Base-by-base conservation (phyloP, 2,797 vertebrate genomes). In the Sebastes steindachneri region DNA sequence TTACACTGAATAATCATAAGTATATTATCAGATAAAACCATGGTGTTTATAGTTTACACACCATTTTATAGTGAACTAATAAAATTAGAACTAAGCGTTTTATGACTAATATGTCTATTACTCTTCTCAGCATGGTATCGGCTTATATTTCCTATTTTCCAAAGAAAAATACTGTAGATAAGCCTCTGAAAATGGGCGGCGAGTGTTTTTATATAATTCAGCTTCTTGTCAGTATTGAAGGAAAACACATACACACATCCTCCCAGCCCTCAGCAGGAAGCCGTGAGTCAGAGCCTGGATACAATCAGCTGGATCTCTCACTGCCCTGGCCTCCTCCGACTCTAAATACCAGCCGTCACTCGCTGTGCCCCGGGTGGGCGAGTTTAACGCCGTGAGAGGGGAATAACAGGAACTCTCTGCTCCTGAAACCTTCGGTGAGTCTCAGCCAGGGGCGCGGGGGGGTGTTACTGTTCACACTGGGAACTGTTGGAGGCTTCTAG, bases 331-430 rank as follows among this genome's bases (percentile, higher is more conserved):
- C 82, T 84, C 63, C 70, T 75, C 83, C 51, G 67, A 75, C 84
- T 86, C 60, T 17, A 68, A 80, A 85, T 80, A 86, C 79, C 77
- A 85, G 73, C 80, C 64, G 4, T 86, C 81, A 59, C 82, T 87
- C 26, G 6, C 55, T 67, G 71, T 62, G 79, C 82, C 23, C 71
- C 3, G 51, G 69, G 87, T 83, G 88, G 85, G 88, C 28, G 67
- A 74, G 12, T 62, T 71, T 51, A 72, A 53, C 48, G 9, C 78
- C 14, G 26, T 14, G 37, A 60, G 64, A 79, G 41, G 85, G 75
- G 31, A 90, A 91, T 88, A 89, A 92, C 88, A 87, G 91, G 88
- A 94, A 93, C 88, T 90, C 48, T 85, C 23, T 48, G 75, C 79
- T 84, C 41, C 35, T 59, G 57, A 62, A 51, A 58, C 23, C 8